Conservation (phyloP, 2,113 vertebrate species). For the Ramphastos sulfuratus region DNA sequence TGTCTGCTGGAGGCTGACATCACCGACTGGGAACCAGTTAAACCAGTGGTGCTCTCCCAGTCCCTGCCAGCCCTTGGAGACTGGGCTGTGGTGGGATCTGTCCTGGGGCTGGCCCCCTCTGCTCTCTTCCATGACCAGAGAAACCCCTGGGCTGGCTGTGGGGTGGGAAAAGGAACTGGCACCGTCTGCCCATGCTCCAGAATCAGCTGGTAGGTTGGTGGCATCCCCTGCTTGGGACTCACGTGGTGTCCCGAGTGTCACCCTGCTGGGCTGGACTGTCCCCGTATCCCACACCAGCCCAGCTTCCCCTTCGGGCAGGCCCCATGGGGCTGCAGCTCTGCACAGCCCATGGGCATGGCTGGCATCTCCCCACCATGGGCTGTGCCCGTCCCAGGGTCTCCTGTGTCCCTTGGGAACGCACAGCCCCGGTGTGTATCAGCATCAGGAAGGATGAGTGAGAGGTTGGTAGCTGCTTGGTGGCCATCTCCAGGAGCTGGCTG, state of each 20-base stretch:
- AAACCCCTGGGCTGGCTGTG: fast-evolving
- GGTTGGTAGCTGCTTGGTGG: background rate
- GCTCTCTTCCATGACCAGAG: background rate
- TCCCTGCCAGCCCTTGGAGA: background rate
- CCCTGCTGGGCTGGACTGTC: fast-evolving
- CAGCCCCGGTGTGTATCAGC: fast-evolving
- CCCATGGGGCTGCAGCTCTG: background rate
- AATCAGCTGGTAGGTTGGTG: background rate
- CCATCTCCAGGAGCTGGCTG: background rate
- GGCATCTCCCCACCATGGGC: fast-evolving
- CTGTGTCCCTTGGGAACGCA: background rate
- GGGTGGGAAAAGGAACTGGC: background rate
- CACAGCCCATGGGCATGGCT: fast-evolving
- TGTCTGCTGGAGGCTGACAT: constrained; percentile 24
- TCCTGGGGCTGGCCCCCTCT: background rate
- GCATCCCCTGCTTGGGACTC: fast-evolving
- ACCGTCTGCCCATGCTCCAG: fast-evolving
- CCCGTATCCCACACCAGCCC: fast-evolving
- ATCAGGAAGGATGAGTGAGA: background rate
- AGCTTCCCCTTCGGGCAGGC: background rate
- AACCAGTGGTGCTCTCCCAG: background rate
- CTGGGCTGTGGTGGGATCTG: background rate
- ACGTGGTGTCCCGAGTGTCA: fast-evolving
- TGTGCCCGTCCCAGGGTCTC: background rate
- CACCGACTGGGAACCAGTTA: background rate